Percentiles rank a stretch among this genome's conserved stretches.
phyloP scores from a whole-genome alignment of 2,888 invertebrate genomes.

The Criorhina ranunculi region DNA sequence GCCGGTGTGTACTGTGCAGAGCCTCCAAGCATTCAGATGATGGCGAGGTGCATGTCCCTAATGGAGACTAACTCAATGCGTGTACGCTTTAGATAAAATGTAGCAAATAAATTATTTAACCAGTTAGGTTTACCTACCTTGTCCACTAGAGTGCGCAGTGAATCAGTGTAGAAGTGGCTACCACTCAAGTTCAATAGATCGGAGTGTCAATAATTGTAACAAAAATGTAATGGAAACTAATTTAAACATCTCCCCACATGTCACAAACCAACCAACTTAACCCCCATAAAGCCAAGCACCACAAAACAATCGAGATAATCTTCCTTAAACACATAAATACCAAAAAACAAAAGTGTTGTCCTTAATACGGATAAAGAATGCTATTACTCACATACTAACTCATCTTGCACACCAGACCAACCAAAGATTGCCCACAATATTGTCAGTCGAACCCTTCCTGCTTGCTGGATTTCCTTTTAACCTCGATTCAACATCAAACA shows the following conservation, averaged over 20 bases:
- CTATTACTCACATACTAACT: slow-evolving; percentile 30
- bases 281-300: background rate
- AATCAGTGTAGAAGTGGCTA: background rate
- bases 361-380: background rate
- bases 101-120: background rate
- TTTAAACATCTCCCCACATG: background rate
- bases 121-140: background rate
- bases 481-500: slow-evolving; percentile 63
- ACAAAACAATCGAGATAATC: slow-evolving; percentile 32
- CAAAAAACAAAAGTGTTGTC: slow-evolving; percentile 17
- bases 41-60: background rate
- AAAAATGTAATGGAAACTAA: too few species aligned
- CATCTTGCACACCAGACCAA: slow-evolving; percentile 33
- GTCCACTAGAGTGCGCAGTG: background rate
- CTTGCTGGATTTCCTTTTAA: slow-evolving; percentile 50
- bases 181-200: background rate
- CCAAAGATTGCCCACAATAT: slow-evolving; percentile 33
- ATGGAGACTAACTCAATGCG: background rate
- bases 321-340: slow-evolving; percentile 18
- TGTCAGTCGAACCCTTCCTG: slow-evolving; percentile 26
- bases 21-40: background rate
- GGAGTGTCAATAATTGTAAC: too few species aligned
- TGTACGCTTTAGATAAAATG: background rate
- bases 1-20: background rate
- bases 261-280: background rate